These are phyloP conservation scores for Papilio protenor DNA, from an alignment of 2,888 invertebrate species.

Conservation along the genomic window DNA sequence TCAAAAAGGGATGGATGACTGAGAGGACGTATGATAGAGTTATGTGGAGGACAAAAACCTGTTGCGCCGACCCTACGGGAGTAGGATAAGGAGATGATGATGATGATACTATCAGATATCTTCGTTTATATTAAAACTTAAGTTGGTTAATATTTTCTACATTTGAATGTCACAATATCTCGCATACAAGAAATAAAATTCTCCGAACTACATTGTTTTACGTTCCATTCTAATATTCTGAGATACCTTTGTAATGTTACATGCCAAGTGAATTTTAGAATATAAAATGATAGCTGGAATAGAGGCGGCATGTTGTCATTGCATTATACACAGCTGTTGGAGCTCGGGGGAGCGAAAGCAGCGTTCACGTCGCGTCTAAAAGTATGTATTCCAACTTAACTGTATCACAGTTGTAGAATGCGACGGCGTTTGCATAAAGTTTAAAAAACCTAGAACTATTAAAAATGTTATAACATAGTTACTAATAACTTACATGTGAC, in stretches of 20 bases:
- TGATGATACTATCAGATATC: too few relatives aligned
- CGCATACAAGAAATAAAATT: background rate
- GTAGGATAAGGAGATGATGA: too few relatives aligned
- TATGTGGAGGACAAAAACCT: too few relatives aligned
- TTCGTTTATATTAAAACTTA: background rate
- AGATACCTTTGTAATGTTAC: conserved; percentile 12
- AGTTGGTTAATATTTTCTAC: background rate
- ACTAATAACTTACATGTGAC: too few relatives aligned
- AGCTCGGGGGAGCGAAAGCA: background rate
- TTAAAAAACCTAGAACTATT: background rate
- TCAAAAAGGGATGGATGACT: too few relatives aligned
- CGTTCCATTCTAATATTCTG: background rate
- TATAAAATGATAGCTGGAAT: conserved; percentile 2
- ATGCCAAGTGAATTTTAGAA: conserved; percentile 23
- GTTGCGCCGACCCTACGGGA: too few relatives aligned
- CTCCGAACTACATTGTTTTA: background rate
- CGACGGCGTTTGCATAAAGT: background rate
- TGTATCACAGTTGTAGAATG: background rate
- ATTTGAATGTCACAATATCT: background rate
- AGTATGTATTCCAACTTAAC: conserved; percentile 8
- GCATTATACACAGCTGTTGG: conserved; percentile 26
- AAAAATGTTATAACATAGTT: too few relatives aligned
- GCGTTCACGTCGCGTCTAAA: background rate
- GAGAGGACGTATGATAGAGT: too few relatives aligned
- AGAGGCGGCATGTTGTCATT: conserved; percentile 22